Evolutionary conservation across 2,888 invertebrate species (phyloP).

Genomic region (Trichogramma evanescens): DNA sequence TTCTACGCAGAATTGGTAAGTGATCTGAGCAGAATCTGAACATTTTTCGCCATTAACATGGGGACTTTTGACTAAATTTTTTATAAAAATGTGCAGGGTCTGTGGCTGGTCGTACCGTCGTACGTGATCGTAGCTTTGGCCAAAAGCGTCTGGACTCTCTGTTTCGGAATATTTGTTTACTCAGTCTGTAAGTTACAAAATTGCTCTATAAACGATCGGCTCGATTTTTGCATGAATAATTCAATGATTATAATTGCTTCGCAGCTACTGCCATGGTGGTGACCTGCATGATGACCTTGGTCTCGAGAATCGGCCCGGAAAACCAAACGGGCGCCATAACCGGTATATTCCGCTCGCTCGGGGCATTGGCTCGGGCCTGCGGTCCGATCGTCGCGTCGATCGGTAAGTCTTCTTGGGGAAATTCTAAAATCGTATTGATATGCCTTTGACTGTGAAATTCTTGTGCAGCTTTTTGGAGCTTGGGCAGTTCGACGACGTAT

Average conservation of each 20-base stretch:
- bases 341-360: slow-evolving; percentile 90
- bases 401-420: slow-evolving; percentile 49
- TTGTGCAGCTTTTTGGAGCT: slow-evolving; percentile 79
- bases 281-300: slow-evolving; percentile 88
- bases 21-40: background rate
- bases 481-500: slow-evolving; percentile 79
- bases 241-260: slow-evolving; percentile 27
- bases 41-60: background rate
- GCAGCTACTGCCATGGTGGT: slow-evolving; percentile 86
- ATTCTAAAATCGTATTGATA: slow-evolving; percentile 3
- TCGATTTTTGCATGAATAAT: background rate
- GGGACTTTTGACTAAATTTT: background rate
- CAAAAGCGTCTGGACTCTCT: slow-evolving; percentile 55
- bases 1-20: slow-evolving; percentile 59
- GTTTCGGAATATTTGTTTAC: slow-evolving; percentile 78
- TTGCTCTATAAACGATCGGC: slow-evolving; percentile 4
- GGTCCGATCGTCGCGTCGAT: slow-evolving; percentile 86
- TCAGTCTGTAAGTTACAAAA: slow-evolving; percentile 70
- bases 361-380: slow-evolving; percentile 84
- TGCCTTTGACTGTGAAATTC: slow-evolving; percentile 3
- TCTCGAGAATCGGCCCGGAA: slow-evolving; percentile 72
- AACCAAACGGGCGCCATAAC: slow-evolving; percentile 87
- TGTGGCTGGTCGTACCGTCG: slow-evolving; percentile 78
- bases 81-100: slow-evolving; percentile 51
- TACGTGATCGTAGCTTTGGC: slow-evolving; percentile 81